Conservation (phyloP, 2,113 vertebrate species). For the Gadus chalcogrammus region DNA sequence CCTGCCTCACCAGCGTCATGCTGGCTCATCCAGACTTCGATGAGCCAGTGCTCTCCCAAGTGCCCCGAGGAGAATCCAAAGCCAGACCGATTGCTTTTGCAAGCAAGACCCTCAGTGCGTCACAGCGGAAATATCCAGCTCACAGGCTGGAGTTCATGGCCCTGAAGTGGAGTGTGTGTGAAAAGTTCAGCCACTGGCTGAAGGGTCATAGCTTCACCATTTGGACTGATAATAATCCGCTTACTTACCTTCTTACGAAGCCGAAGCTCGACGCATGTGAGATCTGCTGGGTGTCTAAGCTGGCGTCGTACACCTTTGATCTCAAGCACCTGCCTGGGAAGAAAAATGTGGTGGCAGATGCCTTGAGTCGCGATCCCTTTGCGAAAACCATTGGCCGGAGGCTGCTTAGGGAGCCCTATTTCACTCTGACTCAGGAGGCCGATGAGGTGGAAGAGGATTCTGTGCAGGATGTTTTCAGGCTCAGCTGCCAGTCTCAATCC, state of each 20-base stretch:
- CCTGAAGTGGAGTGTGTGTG: slow-evolving; percentile 24
- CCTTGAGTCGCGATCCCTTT: slow-evolving; percentile 19
- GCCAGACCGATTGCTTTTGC: slow-evolving; percentile 13
- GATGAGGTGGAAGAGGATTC: neutral
- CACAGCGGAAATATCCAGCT: slow-evolving; percentile 23
- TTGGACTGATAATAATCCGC: slow-evolving; percentile 11
- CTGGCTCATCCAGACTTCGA: slow-evolving; percentile 22
- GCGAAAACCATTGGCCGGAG: neutral
- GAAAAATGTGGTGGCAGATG: slow-evolving; percentile 8
- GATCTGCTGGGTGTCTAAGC: slow-evolving; percentile 5
- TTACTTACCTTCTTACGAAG: slow-evolving; percentile 22
- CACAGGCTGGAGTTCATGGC: slow-evolving; percentile 22
- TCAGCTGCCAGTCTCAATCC: slow-evolving; percentile 13
- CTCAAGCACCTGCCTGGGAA: slow-evolving; percentile 19
- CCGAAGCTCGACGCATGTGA: slow-evolving; percentile 5
- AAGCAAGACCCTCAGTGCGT: slow-evolving; percentile 18
- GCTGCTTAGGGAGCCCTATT: slow-evolving; percentile 13
- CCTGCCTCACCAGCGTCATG: slow-evolving; percentile 1
- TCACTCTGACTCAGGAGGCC: slow-evolving; percentile 5
- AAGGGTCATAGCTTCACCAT: slow-evolving; percentile 12
- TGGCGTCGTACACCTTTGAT: slow-evolving; percentile 14
- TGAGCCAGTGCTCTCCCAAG: slow-evolving; percentile 20
- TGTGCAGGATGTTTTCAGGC: slow-evolving; percentile 14
- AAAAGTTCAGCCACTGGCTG: slow-evolving; percentile 21
- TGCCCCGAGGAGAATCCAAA: slow-evolving; percentile 4